These are phyloP conservation scores for Triops cancriformis DNA, from an alignment of 1,140 invertebrate genomes.

Conservation along the genomic window DNA sequence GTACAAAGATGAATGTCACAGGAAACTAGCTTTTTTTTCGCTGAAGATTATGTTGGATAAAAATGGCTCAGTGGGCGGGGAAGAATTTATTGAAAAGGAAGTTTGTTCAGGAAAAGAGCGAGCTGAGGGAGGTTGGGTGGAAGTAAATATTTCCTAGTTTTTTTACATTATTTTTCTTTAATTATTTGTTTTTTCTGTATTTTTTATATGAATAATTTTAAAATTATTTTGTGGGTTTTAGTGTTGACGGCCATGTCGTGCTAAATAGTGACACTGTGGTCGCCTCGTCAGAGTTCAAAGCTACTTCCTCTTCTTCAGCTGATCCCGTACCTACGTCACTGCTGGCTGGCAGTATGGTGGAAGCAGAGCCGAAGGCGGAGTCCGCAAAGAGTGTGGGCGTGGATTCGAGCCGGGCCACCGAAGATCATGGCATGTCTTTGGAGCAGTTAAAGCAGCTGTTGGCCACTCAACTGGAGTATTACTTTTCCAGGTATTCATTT, in stretches of 20 bases:
- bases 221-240: neutral
- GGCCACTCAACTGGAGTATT: conserved; percentile 77
- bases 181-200: neutral
- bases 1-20: too few relatives aligned
- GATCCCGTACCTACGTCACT: conserved; percentile 21
- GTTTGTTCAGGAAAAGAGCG: too few relatives aligned
- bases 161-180: too few relatives aligned
- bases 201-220: neutral
- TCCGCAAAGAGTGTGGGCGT: conserved; percentile 36
- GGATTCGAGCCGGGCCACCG: conserved; percentile 39
- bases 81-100: neutral
- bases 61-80: neutral
- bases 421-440: conserved; percentile 39
- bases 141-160: neutral
- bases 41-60: too few relatives aligned
- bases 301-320: conserved; percentile 16
- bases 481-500: conserved; percentile 63
- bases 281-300: neutral
- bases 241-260: neutral
- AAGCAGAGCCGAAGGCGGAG: conserved; percentile 29
- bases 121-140: neutral
- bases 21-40: too few relatives aligned
- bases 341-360: conserved; percentile 38
- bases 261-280: neutral
- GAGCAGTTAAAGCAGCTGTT: conserved; percentile 70